phyloP scores from a whole-genome alignment of 2,888 invertebrate genomes.

The Scaptodrosophila latifasciaeformis region DNA sequence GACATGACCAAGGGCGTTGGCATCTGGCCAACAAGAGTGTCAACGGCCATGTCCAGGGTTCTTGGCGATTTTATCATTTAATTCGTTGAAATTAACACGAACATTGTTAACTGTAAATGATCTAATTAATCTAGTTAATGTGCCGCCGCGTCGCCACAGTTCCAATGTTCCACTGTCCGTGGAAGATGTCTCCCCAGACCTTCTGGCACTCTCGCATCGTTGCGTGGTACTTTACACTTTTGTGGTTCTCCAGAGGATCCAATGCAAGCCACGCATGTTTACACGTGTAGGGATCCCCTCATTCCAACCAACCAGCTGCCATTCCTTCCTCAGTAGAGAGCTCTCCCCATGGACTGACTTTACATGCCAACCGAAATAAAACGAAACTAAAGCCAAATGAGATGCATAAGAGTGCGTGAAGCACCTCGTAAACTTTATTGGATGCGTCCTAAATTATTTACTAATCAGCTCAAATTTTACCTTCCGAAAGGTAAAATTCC shows the following conservation, averaged over 20 bases:
- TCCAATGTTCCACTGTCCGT: not conserved
- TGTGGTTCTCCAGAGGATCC: conserved; percentile 65
- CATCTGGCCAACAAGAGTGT: not conserved
- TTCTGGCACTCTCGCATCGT: conserved; percentile 8
- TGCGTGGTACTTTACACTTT: conserved; percentile 47
- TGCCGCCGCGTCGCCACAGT: conserved; percentile 25
- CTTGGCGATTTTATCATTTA: conserved; percentile 72
- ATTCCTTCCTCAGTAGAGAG: not conserved
- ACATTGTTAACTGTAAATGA: conserved; percentile 74
- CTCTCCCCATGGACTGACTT: conserved; percentile 38
- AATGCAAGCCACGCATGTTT: conserved; percentile 31
- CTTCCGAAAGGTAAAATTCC: too few relatives aligned
- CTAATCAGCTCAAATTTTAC: conserved; percentile 31
- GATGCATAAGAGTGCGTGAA: conserved; percentile 40
- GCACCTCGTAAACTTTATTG: conserved; percentile 50
- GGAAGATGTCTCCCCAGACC: conserved; percentile 23
- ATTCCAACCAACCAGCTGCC: not conserved
- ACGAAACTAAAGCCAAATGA: conserved; percentile 50
- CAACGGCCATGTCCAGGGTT: conserved; percentile 19
- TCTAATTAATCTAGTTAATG: conserved; percentile 73
- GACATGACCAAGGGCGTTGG: conserved; percentile 26
- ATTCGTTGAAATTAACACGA: conserved; percentile 75
- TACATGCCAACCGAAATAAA: not conserved
- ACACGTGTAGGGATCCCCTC: conserved; percentile 1
- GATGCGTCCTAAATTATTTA: conserved; percentile 46